These are phyloP conservation scores for Tetrax tetrax DNA, from an alignment of 2,113 vertebrate species.

Conservation along the genomic window DNA sequence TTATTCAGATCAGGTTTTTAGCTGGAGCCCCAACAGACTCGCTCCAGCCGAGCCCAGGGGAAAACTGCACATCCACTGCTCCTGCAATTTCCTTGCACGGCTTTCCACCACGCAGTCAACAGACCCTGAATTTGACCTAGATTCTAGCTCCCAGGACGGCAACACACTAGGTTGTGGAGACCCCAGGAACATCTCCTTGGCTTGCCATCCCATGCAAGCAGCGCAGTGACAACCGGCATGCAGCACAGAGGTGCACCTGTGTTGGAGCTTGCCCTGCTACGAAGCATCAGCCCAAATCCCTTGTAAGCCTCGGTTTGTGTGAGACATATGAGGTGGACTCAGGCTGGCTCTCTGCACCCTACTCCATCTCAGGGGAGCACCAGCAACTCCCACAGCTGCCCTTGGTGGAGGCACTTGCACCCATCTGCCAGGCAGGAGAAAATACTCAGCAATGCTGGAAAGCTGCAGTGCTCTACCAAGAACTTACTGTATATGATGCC, in stretches of 20 bases:
- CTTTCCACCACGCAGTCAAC: background rate
- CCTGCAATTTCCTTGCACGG: background rate
- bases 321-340: background rate
- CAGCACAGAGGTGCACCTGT: background rate
- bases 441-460: background rate
- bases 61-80: background rate
- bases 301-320: background rate
- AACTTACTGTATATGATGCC: background rate
- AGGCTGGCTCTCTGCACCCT: background rate
- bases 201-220: accelerated
- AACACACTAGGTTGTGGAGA: background rate
- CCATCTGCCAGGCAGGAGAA: background rate
- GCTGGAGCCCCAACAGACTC: background rate
- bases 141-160: background rate
- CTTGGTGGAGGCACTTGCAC: background rate
- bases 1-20: background rate
- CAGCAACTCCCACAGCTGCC: background rate
- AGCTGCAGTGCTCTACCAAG: background rate
- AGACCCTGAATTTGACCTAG: background rate
- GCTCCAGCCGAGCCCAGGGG: background rate
- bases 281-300: background rate
- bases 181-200: background rate
- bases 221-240: accelerated
- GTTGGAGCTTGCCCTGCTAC: background rate
- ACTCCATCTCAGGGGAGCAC: background rate